These are phyloP conservation scores for Napeogenes sylphis DNA, from an alignment of 2,888 invertebrate genomes.

Conservation along the genomic window DNA sequence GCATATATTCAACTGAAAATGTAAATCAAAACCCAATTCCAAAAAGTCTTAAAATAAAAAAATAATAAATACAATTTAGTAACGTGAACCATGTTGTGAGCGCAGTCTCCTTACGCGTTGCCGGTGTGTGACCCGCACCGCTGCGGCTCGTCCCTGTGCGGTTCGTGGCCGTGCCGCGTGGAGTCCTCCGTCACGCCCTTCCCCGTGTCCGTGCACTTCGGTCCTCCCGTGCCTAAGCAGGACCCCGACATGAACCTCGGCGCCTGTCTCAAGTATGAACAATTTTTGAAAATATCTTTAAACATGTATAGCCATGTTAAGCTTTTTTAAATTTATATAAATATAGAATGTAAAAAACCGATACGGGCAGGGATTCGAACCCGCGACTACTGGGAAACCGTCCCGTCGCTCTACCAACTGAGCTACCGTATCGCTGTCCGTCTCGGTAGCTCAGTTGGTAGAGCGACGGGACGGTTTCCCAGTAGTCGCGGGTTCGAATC, in stretches of 20 bases:
- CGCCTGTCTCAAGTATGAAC: constrained; percentile 77
- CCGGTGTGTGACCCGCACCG: constrained; percentile 87
- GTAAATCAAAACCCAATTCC: background rate
- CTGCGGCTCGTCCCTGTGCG: constrained; percentile 86
- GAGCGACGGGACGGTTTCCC: too few relatives aligned
- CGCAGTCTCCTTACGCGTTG: constrained; percentile 78
- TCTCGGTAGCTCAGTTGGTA: too few relatives aligned
- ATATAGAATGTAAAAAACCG: too few relatives aligned
- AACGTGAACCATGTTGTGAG: constrained; percentile 4
- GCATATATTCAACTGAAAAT: background rate
- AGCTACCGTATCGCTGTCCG: too few relatives aligned
- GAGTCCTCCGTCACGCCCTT: constrained; percentile 88
- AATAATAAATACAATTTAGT: background rate
- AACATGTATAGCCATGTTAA: too few relatives aligned
- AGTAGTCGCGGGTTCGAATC: too few relatives aligned
- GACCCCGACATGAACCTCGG: constrained; percentile 90
- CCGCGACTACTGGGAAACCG: too few relatives aligned
- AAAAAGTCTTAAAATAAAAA: background rate
- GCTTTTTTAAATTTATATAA: too few relatives aligned
- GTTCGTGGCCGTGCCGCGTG: constrained; percentile 73
- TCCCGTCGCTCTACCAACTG: too few relatives aligned
- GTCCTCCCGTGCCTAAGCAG: constrained; percentile 80
- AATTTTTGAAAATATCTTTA: too few relatives aligned
- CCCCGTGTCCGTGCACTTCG: constrained; percentile 87
- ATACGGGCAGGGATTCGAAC: too few relatives aligned